Conservation (phyloP, 2,888 invertebrate genomes). For the Vannuccia rotundouncinata region DNA sequence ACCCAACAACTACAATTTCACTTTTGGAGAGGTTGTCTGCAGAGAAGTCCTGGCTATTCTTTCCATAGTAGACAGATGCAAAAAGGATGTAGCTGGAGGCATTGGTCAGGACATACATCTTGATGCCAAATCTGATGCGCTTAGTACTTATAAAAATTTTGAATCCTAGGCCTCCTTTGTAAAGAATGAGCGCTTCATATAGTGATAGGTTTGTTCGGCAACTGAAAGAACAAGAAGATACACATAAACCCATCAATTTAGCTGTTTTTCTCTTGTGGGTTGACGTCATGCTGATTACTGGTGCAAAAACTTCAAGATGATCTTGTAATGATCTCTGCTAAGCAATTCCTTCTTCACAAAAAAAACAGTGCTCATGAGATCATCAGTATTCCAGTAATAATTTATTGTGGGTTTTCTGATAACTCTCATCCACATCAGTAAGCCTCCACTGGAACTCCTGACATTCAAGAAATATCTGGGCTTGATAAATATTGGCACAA, state of each 20-base stretch:
- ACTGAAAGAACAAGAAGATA: neutral
- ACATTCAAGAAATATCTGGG: neutral
- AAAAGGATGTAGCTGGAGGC: neutral
- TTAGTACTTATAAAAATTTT: constrained; percentile 13
- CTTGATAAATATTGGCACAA: neutral
- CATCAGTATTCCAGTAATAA: constrained; percentile 21
- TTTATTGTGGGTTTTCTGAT: constrained; percentile 28
- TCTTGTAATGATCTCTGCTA: constrained; percentile 2
- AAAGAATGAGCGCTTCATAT: neutral
- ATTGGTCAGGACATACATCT: too few relatives aligned
- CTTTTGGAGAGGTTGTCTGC: constrained; percentile 27
- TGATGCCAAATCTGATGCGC: too few relatives aligned
- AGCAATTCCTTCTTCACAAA: constrained; percentile 15
- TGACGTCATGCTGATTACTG: constrained; percentile 2
- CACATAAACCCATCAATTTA: neutral
- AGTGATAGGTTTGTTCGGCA: constrained; percentile 22
- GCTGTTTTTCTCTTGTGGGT: neutral
- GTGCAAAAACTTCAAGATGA: neutral
- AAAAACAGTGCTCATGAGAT: neutral
- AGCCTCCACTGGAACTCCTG: neutral
- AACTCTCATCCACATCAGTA: constrained; percentile 5
- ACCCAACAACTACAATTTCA: constrained; percentile 24
- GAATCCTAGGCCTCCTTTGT: constrained; percentile 1
- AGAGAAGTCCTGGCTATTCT: constrained; percentile 18
- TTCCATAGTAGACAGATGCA: constrained; percentile 25